A percentile compares a stretch with the other conserved stretches of the same genome.
These are phyloP conservation scores for Eubasilissa regina DNA, from an alignment of 1,140 invertebrate genomes.

Conservation along the genomic window DNA sequence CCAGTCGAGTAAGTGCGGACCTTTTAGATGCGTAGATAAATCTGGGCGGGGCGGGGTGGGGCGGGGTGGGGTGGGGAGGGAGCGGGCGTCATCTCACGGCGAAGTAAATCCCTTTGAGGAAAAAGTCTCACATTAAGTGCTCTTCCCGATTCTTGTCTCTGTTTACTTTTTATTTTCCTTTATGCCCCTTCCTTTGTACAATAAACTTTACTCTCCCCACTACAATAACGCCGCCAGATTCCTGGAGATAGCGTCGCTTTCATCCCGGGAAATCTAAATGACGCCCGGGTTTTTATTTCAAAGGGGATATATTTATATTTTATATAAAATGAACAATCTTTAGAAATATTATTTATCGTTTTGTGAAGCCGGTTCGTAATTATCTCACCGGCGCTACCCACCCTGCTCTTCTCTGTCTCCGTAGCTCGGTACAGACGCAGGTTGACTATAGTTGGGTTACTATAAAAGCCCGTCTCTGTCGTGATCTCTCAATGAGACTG, in stretches of 20 bases:
- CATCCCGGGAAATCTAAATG: not conserved
- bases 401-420: no score
- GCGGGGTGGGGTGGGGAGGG: no score
- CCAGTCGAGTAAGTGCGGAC: not conserved
- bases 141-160: conserved; percentile 9
- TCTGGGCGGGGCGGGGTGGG: not conserved
- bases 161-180: conserved; percentile 40
- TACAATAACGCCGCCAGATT: not conserved
- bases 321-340: no score
- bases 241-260: not conserved
- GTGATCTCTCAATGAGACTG: no score
- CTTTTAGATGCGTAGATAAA: conserved; percentile 32
- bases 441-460: no score
- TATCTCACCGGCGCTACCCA: no score
- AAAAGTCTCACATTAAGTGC: conserved; percentile 40
- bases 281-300: no score
- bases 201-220: not conserved
- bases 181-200: not conserved
- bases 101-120: conserved; percentile 36
- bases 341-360: no score
- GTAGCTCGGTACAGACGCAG: no score
- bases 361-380: no score
- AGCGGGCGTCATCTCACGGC: conserved; percentile 28
- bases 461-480: no score
- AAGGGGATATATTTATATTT: no score